phyloP scores from a whole-genome alignment of 2,888 invertebrate species.

The Rhogogaster chlorosoma region DNA sequence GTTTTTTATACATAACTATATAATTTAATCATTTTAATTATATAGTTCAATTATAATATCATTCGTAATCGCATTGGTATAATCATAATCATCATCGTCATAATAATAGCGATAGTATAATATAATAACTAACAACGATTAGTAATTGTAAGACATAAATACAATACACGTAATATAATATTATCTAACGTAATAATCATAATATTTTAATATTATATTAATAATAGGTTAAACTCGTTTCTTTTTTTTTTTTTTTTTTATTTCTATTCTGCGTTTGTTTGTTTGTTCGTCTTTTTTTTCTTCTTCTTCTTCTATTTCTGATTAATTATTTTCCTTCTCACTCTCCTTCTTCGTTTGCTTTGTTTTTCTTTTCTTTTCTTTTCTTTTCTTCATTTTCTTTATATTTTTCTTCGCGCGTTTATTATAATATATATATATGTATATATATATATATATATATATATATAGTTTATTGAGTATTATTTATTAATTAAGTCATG shows the following conservation, averaged over 20 bases:
- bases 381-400: slow-evolving; percentile 29
- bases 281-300: not conserved
- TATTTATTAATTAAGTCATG: slow-evolving; percentile 24
- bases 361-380: slow-evolving; percentile 30
- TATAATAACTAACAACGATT: slow-evolving; percentile 75
- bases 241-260: not conserved
- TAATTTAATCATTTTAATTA: not conserved
- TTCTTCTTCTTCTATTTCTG: not conserved
- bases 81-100: not conserved
- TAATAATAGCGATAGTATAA: slow-evolving; percentile 52
- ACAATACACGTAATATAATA: slow-evolving; percentile 73
- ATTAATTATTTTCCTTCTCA: not conserved
- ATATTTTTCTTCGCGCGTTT: slow-evolving; percentile 33
- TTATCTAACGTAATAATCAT: slow-evolving; percentile 72
- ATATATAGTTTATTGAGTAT: slow-evolving; percentile 37
- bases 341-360: slow-evolving; percentile 13
- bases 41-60: slow-evolving; percentile 6
- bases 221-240: not conserved
- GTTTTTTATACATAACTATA: not conserved
- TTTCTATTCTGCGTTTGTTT: not conserved
- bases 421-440: slow-evolving; percentile 25
- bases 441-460: slow-evolving; percentile 39
- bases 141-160: slow-evolving; percentile 75
- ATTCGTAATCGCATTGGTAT: not conserved
- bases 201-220: slow-evolving; percentile 57